A percentile compares a stretch with the other conserved stretches of the same genome.
These are phyloP conservation scores for Lampris incognitus DNA, from an alignment of 2,113 vertebrate species.

Conservation along the genomic window DNA sequence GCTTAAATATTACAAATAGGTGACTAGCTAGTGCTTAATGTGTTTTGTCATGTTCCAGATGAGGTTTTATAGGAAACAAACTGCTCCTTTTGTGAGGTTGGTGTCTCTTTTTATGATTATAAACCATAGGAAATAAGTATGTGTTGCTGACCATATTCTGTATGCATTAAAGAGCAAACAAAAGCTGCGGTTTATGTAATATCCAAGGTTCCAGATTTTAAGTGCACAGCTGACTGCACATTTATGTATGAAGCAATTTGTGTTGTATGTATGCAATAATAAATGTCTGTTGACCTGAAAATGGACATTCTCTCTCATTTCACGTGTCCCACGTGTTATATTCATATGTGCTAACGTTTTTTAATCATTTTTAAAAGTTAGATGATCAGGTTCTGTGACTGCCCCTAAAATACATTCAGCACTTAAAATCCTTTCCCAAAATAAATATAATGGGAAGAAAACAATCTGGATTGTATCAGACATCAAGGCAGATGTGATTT, in stretches of 20 bases:
- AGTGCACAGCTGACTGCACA: conserved; percentile 79
- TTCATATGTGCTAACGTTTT: no score
- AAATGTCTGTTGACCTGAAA: conserved; percentile 78
- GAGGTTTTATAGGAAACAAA: conserved; percentile 76
- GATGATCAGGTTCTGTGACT: no score
- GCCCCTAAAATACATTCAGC: no score
- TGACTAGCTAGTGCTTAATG: conserved; percentile 71
- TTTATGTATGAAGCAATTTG: conserved; percentile 81
- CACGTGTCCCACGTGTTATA: background rate
- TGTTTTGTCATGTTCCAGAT: conserved; percentile 70
- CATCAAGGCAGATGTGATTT: no score
- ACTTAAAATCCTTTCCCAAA: no score
- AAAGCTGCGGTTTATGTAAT: conserved; percentile 74
- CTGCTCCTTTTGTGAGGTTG: conserved; percentile 76
- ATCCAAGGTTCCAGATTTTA: conserved; percentile 79
- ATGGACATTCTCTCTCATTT: conserved; percentile 4
- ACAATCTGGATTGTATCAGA: no score
- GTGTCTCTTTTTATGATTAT: conserved; percentile 78
- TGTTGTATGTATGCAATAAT: conserved; percentile 88
- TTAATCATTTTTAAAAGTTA: no score
- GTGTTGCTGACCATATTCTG: conserved; percentile 80
- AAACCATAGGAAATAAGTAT: conserved; percentile 76
- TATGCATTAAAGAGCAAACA: conserved; percentile 77
- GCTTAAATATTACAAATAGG: conserved; percentile 60
- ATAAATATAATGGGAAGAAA: no score